Base-by-base conservation (phyloP, 2,113 vertebrate species). In the Toxotes jaculatrix region DNA sequence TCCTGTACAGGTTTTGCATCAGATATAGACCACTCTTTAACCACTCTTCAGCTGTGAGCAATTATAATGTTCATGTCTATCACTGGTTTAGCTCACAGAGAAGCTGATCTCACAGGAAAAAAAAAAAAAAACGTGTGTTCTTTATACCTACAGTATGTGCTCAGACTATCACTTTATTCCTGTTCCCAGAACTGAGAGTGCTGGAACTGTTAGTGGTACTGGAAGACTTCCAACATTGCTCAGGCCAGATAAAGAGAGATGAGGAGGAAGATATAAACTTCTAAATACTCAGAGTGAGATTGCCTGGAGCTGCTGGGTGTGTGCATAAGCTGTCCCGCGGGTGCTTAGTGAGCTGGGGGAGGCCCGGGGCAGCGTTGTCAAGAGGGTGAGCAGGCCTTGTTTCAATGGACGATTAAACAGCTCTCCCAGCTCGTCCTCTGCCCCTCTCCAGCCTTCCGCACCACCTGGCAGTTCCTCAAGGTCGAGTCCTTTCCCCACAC, bases 391-490 rank as follows among this genome's bases (percentile, higher is more conserved):
- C 61, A 12, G 59, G 68, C 40, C 53, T 40, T 21, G 74, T 88
- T 92, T 89, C 74, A 85, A 63, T 76, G 76, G 85, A 61, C 34
- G 68, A 84, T 87, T 85, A 86, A 91, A 55, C 74, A 40, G 67
- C 87, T 68, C 72, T 84, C 69, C 17, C 62, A 51, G 69, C 83
- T 80, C 40, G 60, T 63, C 74, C 72, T 73, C 82, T 47, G 66
- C 62, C 57, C 77, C 79, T 80, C 88, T 88, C 53, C 83, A 57
- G 68, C 64, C 73, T 75, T 71, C 77, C 11, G 40, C 72, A 79
- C 77, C 66, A 64, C 83, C 83, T 84, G 69, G 87, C 75, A 60
- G 67, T 32, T 83, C 67, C 79, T 88, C 89, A 85, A 88, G 91
- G 91, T 92, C 82, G 53, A 76, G 76, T 40, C 68, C 34, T 49